Base-by-base conservation (phyloP, 2,888 invertebrate species). In the Flabesymbios commensalis region DNA sequence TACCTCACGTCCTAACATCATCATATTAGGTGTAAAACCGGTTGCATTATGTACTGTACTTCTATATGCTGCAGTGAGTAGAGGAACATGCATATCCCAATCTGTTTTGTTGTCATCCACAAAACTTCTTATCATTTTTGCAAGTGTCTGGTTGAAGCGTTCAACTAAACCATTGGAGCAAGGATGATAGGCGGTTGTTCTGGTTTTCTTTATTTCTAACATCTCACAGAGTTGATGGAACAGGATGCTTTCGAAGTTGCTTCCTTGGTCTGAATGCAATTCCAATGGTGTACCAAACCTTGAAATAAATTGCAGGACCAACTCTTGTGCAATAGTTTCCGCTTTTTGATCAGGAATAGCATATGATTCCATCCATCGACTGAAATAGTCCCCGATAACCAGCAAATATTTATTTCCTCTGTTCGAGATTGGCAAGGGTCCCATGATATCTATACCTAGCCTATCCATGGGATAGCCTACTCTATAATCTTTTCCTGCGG, bases 191-290 rank as follows among this genome's bases (percentile, higher is more conserved):
- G 66, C 64, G 1, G 63, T 63, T 33, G 70, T 71, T 7, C 61
- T 28, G n/a, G 65, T 67, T 56, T 72, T 66, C 17, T 68, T 42
- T 32, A 71, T 64, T 1, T 61, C 64, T 17, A 66, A 22, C 7
- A 63, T n/a, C 10, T 41, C 17, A 56, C 70, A 70, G 3, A 69
- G 7, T 31, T 33, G 45, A 17, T 32, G 26, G 45, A 72, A 65
- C 17, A 72, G 52, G 1, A 60, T 24, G 1, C 63, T 61, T 41
- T 67, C 65, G 45, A 72, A 71, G 26, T 72, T 53, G 17, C 62
- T 32, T n/a, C 72, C 71, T 42, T 68, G 70, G 41, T 68, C 65
- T 10, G 62, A 54, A 49, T 71, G 72, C 2, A 71, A 60, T 36
- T 56, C 56, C n/a, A 29, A 24, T 10, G 68, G 68, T 22, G 43